Evolutionary conservation across 2,113 vertebrate species (phyloP), one percentile per base, ranked within the genome.

Genomic region (Microtus montanus): DNA sequence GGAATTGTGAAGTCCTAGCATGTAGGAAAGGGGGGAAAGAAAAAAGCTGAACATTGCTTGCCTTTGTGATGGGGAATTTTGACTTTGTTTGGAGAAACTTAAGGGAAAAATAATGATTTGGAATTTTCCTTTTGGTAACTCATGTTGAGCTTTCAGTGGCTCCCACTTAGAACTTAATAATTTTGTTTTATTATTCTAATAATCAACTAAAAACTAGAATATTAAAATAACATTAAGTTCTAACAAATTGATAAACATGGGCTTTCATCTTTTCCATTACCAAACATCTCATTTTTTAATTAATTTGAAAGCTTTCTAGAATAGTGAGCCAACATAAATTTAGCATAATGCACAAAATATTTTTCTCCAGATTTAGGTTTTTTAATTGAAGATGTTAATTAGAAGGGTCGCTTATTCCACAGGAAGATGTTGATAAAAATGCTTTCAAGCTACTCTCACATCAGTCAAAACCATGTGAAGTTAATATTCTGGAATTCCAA

Each of bases 241-340:
- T 80, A 93, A 77, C 94, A 95, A 94, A 77, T 0, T 75, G 28
- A 93, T 87, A 85, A 88, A 87, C 66, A 87, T 8, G 77, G n/a
- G 28, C 9, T 90, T 94, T 95, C 79, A 80, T 87, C 63, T 92
- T 24, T 92, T 83, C 44, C 20, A 66, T 96, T 95, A 95, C 63
- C 63, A 47, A 96, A 80, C 89, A 88, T 78, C n/a, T 93, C 33
- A 52, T 80, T 83, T 96, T 85, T 87, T 88, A 94, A 93, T 95
- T 96, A 89, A 92, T 95, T 83, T 94, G 63, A 96, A 97, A 97
- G 89, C 93, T 91, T 97, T 95, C 66, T 66, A 52, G 74, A 92
- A 91, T 70, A 94, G 61, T 41, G 83, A 91, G 44, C 58, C 82
- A 92, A 66, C 82, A 70, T 1, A 95, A 87, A 89, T 96, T 94